Evolutionary conservation across 2,113 vertebrate species (phyloP).

Genomic region (Rhinoderma darwinii): DNA sequence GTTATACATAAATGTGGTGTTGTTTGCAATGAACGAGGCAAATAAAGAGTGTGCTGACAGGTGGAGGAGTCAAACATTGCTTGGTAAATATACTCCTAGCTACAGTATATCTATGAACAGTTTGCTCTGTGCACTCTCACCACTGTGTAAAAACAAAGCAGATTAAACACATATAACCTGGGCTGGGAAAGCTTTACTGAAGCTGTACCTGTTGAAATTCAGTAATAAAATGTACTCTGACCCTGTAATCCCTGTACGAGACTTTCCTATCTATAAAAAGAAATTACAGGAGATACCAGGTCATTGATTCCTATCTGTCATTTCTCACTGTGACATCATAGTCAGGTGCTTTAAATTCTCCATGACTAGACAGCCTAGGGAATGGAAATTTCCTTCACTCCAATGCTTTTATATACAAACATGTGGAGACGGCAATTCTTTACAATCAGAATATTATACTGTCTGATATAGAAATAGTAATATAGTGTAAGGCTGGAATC

Average conservation of each 20-base stretch:
- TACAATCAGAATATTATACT: not conserved
- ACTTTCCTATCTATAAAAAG: constrained; percentile 35
- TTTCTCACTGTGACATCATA: not conserved
- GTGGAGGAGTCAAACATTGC: not conserved
- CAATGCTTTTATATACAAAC: too few relatives aligned
- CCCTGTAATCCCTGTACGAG: not conserved
- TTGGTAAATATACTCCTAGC: not conserved
- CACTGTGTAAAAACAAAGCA: not conserved
- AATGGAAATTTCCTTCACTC: constrained; percentile 37
- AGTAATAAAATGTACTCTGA: not conserved
- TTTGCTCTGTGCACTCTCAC: not conserved
- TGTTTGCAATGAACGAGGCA: not conserved
- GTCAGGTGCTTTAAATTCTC: constrained; percentile 25
- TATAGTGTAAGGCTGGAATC: not conserved
- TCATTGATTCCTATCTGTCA: constrained; percentile 45
- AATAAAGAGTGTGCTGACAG: constrained; percentile 19
- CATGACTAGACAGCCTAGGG: not conserved
- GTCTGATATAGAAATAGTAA: not conserved
- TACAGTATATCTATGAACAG: not conserved
- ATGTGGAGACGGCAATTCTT: not conserved
- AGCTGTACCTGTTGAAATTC: not conserved
- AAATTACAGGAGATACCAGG: constrained; percentile 30
- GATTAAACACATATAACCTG: constrained; percentile 29
- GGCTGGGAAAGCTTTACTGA: constrained; percentile 10
- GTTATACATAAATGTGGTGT: not conserved